phyloP scores from a whole-genome alignment of 2,888 invertebrate species.

The Heliconius aoede region DNA sequence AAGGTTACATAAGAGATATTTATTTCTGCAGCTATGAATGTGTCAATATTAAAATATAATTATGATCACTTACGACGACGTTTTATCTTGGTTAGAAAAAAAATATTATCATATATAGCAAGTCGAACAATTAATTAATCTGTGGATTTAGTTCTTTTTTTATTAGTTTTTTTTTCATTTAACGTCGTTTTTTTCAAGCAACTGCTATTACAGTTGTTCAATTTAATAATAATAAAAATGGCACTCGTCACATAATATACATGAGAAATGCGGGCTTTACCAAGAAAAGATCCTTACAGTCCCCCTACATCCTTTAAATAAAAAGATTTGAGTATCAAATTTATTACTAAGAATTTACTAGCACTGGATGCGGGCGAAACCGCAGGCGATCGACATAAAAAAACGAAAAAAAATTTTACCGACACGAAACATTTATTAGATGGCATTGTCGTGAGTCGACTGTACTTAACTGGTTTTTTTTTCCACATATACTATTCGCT shows the following conservation, averaged over 20 bases:
- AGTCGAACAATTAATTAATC: background rate
- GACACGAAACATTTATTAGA: conserved; percentile 20
- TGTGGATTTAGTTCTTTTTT: background rate
- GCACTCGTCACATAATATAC: background rate
- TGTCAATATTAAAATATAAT: too few relatives aligned
- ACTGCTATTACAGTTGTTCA: background rate
- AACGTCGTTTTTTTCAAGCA: background rate
- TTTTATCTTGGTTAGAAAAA: background rate
- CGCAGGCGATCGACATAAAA: conserved; percentile 29
- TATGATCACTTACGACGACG: too few relatives aligned
- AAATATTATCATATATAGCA: background rate
- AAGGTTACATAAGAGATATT: background rate
- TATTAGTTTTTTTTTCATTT: background rate
- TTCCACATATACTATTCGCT: background rate
- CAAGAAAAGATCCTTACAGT: conserved; percentile 26
- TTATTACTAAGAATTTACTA: conserved; percentile 31
- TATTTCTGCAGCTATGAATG: background rate
- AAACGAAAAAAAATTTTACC: conserved; percentile 25
- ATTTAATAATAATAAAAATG: background rate
- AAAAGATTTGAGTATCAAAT: conserved; percentile 31
- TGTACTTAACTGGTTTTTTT: conserved; percentile 11
- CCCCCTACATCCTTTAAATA: conserved; percentile 13
- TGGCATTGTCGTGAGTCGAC: conserved; percentile 14
- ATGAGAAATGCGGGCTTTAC: conserved; percentile 30
- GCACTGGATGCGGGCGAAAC: conserved; percentile 34